phyloP scores from a whole-genome alignment of 2,888 invertebrate species.

The Drosophila acutilabella region DNA sequence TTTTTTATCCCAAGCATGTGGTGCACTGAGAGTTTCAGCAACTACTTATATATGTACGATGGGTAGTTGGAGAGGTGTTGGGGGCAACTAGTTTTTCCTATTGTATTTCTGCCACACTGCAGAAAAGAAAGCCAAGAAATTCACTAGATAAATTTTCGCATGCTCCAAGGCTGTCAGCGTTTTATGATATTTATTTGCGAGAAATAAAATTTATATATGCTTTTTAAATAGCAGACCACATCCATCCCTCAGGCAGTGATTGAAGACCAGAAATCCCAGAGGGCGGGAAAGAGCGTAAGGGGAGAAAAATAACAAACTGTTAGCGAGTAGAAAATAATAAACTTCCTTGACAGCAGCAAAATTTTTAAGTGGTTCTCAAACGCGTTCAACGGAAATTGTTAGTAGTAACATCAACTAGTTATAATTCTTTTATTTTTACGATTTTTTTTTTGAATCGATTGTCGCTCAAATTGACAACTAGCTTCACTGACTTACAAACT shows the following conservation, averaged over 20 bases:
- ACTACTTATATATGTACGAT: conserved; percentile 30
- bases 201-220: conserved; percentile 58
- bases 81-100: conserved; percentile 53
- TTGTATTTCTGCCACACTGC: conserved; percentile 35
- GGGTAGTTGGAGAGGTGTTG: background rate
- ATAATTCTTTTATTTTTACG: conserved; percentile 8
- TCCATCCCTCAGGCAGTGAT: conserved; percentile 43
- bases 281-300: background rate
- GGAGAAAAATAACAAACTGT: conserved; percentile 12
- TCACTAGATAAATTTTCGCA: conserved; percentile 28
- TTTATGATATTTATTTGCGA: conserved; percentile 58
- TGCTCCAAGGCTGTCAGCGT: conserved; percentile 45
- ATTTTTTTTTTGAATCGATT: conserved; percentile 21
- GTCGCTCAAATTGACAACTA: conserved; percentile 18
- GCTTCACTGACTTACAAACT: conserved; percentile 12
- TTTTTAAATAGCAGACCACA: conserved; percentile 39
- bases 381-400: conserved; percentile 56
- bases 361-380: conserved; percentile 38
- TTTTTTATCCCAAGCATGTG: conserved; percentile 50
- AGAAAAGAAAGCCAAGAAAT: conserved; percentile 36
- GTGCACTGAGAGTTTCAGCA: conserved; percentile 48
- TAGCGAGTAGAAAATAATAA: conserved; percentile 46
- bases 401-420: conserved; percentile 37
- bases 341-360: conserved; percentile 56
- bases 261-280: conserved; percentile 24